phyloP scores from a whole-genome alignment of 1,140 invertebrate species.

The Anadara kagoshimensis region DNA sequence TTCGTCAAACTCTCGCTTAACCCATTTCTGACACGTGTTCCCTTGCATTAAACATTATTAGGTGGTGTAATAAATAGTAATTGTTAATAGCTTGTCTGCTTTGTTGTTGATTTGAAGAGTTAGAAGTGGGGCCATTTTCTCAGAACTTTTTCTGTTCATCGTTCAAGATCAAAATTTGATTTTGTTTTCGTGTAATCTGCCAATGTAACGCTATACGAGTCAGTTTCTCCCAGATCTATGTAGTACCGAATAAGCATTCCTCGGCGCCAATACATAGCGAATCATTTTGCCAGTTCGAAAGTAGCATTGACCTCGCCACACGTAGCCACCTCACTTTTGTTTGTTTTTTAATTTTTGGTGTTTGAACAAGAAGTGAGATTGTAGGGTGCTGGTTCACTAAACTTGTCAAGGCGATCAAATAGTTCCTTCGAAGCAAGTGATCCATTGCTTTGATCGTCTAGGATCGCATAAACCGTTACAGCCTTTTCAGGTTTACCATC shows the following conservation, averaged over 20 bases:
- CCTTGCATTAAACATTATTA: constrained; percentile 8
- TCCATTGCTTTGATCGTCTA: too few relatives aligned
- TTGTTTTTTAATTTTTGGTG: too few relatives aligned
- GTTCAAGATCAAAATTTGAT: neutral
- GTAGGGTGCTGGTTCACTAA: too few relatives aligned
- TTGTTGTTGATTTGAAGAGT: neutral
- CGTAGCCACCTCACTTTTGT: too few relatives aligned
- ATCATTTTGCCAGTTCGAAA: constrained; percentile 1
- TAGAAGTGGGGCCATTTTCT: neutral
- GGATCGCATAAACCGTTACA: too few relatives aligned
- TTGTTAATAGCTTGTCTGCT: neutral
- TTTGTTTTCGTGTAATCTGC: neutral
- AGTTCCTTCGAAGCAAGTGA: too few relatives aligned
- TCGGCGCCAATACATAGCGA: constrained; percentile 7
- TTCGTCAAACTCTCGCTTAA: constrained; percentile 3
- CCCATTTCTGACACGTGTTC: constrained; percentile 13
- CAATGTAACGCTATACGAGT: neutral
- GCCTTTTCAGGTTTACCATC: too few relatives aligned
- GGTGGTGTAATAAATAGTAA: constrained; percentile 9
- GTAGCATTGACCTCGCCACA: constrained; percentile 1
- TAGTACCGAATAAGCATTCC: constrained; percentile 3
- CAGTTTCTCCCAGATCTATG: neutral
- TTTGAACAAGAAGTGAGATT: too few relatives aligned
- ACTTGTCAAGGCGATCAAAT: too few relatives aligned
- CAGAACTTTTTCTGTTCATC: neutral